A percentile compares a stretch with the other conserved stretches of the same genome.
Evolutionary conservation across 2,113 vertebrate species (phyloP).

Genomic region (Antigone vipio): DNA sequence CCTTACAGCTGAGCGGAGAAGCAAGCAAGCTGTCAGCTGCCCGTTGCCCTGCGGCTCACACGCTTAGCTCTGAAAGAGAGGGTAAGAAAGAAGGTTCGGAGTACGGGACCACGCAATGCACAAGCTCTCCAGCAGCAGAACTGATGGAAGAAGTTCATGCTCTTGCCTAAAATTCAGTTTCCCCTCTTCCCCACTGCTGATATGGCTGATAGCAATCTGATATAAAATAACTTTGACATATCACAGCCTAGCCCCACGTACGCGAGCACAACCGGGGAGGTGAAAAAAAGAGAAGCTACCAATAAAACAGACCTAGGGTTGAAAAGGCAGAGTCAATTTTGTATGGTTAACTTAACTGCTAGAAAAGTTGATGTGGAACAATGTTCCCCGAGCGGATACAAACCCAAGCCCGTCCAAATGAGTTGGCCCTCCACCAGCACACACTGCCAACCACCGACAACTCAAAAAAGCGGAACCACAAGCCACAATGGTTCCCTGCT

Average conservation of each 20-base stretch:
- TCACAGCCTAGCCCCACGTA: fast-evolving
- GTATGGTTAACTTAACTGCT: neutral
- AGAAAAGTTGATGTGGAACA: neutral
- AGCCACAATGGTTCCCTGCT: neutral
- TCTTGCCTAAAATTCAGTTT: neutral
- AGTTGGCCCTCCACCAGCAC: neutral
- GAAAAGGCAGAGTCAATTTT: neutral
- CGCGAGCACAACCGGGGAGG: fast-evolving
- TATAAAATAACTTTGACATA: neutral
- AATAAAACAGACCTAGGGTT: neutral
- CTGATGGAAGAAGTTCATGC: neutral
- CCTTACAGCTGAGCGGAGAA: neutral
- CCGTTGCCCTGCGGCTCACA: neutral
- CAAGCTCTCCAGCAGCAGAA: neutral
- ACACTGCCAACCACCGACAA: neutral
- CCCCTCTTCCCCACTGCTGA: neutral
- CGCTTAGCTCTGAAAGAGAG: neutral
- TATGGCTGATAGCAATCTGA: neutral
- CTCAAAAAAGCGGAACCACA: neutral
- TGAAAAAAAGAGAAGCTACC: neutral
- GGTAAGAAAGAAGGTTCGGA: neutral
- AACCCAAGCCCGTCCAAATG: neutral
- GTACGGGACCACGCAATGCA: neutral
- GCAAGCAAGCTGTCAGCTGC: neutral
- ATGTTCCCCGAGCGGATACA: neutral